Conservation (phyloP, 2,113 vertebrate genomes). For the Tringa solitaria region DNA sequence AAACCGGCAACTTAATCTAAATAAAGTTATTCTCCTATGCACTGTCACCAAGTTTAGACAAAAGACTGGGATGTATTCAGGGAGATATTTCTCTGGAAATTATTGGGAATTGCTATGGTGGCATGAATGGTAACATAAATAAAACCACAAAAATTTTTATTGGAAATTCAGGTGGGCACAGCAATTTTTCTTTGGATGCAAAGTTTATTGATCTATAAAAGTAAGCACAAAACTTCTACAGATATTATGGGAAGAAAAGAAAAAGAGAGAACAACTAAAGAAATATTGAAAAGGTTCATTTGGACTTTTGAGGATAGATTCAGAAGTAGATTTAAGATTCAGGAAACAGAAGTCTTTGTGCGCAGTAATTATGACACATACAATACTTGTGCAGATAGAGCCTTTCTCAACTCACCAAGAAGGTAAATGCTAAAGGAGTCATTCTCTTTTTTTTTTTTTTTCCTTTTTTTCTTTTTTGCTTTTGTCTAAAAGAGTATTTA, state of each 20-base stretch:
- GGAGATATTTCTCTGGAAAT: neutral
- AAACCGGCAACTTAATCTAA: neutral
- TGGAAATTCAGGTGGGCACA: neutral
- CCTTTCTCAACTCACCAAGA: neutral
- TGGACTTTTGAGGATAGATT: neutral
- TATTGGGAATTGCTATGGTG: neutral
- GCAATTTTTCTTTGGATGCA: neutral
- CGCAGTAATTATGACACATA: neutral
- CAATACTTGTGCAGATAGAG: rapidly evolving
- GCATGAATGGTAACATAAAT: neutral
- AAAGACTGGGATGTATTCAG: neutral
- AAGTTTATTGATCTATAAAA: neutral
- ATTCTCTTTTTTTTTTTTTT: neutral
- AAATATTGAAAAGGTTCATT: neutral
- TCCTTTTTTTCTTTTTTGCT: neutral
- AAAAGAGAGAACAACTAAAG: neutral
- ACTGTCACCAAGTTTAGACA: neutral
- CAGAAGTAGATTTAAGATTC: neutral
- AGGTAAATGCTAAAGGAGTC: neutral
- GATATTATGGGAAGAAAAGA: neutral
- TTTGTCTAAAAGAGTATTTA: neutral
- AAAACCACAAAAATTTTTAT: neutral
- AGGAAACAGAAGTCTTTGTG: neutral
- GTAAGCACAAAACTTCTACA: neutral
- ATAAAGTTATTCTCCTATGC: neutral